Evolutionary conservation across 2,113 vertebrate species (phyloP).

Genomic region (Percopsis transmontana): DNA sequence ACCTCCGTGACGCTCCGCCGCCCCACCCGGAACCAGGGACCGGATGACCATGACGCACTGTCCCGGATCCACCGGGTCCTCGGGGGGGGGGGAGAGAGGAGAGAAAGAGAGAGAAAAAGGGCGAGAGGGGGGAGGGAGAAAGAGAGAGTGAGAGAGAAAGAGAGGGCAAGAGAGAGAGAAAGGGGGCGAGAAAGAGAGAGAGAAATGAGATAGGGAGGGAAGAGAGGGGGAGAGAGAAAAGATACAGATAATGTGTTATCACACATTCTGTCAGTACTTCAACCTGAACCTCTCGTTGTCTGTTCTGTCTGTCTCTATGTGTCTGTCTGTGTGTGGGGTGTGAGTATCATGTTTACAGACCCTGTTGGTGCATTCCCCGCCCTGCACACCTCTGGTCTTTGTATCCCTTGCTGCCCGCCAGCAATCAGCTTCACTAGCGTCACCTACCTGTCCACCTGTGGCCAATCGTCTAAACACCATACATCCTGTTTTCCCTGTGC

Average conservation of each 20-base stretch:
- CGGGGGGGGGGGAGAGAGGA: slow-evolving; percentile 59
- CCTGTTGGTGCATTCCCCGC: too few relatives aligned
- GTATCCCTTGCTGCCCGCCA: too few relatives aligned
- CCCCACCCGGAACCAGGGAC: slow-evolving; percentile 86
- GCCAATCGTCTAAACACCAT: too few relatives aligned
- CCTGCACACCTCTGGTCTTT: too few relatives aligned
- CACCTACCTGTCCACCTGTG: too few relatives aligned
- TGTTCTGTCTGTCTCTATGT: background rate
- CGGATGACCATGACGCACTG: slow-evolving; percentile 92
- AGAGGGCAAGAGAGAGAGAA: background rate
- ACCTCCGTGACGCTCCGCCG: slow-evolving; percentile 81
- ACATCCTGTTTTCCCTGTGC: too few relatives aligned
- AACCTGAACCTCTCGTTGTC: background rate
- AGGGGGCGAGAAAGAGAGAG: background rate
- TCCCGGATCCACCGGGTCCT: slow-evolving; percentile 90
- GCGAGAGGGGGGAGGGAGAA: background rate
- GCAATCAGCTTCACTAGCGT: too few relatives aligned
- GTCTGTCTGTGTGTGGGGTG: background rate
- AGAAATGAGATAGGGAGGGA: background rate
- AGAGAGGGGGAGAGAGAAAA: slow-evolving; percentile 8
- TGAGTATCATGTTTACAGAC: too few relatives aligned
- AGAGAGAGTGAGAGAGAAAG: background rate
- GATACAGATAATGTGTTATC: background rate
- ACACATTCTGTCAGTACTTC: too few relatives aligned
- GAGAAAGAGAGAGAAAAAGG: background rate